phyloP scores from a whole-genome alignment of 2,888 invertebrate species.

The Diaphora mendica region DNA sequence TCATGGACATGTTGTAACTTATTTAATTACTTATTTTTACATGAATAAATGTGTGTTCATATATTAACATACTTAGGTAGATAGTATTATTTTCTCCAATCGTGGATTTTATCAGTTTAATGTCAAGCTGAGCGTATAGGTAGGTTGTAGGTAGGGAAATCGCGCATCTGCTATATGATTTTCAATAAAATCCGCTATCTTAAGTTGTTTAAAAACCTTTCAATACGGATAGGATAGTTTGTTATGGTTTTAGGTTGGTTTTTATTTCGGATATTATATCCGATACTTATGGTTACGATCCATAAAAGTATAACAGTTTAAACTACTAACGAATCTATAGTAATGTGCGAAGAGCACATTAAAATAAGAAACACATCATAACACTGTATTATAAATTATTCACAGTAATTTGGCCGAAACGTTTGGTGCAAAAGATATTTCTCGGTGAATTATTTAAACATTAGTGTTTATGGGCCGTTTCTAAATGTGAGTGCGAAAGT shows the following conservation, averaged over 20 bases:
- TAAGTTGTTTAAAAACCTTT: neutral
- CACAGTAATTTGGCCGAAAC: conserved; percentile 43
- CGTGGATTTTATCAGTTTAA: neutral
- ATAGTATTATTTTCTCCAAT: neutral
- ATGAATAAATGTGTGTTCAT: too few relatives aligned
- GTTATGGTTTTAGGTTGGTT: neutral
- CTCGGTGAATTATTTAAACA: conserved; percentile 43
- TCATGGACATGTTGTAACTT: neutral
- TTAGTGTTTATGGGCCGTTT: conserved; percentile 37
- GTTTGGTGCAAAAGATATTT: conserved; percentile 40
- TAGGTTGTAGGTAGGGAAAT: too few relatives aligned
- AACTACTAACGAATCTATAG: neutral
- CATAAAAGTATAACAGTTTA: neutral
- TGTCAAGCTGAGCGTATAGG: neutral
- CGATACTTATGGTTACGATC: neutral
- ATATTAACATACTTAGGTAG: too few relatives aligned
- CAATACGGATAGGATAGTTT: neutral
- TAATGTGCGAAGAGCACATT: neutral
- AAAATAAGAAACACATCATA: conserved; percentile 15
- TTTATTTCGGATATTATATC: neutral
- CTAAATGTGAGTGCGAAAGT: conserved; percentile 31
- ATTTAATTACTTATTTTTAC: too few relatives aligned
- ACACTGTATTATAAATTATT: conserved; percentile 43
- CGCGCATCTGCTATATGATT: neutral
- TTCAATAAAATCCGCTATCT: neutral